Evolutionary conservation across 2,113 vertebrate genomes (phyloP), one percentile per base, ranked within the genome.

Genomic region (Phalacrocorax carbo): DNA sequence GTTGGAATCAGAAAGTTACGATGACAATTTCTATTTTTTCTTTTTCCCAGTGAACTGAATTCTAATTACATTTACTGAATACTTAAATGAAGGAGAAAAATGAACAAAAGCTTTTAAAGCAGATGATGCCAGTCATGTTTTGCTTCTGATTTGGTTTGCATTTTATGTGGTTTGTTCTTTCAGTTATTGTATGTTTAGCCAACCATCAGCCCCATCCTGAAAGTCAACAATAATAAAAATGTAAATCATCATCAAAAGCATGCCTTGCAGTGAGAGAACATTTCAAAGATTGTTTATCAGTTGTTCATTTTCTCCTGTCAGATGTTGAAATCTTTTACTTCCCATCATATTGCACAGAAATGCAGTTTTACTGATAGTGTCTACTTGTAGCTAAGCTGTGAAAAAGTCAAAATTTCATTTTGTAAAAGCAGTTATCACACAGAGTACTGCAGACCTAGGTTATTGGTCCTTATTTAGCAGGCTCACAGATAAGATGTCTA

Each of bases 391-490:
- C 97, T 96, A 96, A 97, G 95, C 97, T 97, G 95, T 92, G 98
- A 98, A 98, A 97, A 98, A 98, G 98, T 98, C 97, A 98, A 97
- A 98, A 98, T 98, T 98, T 98, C 98, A 98, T 98, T 98, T 98
- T 98, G 97, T 98, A 97, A 97, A 98, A 97, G 83, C 96, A 98
- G 98, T 98, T 98, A 98, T 98, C 97, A 95, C 94, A 95, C 96
- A 84, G 94, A 95, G 88, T 96, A 46, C 82, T 79, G 94, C 95
- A 93, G 96, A 96, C 93, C 92, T 93, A 94, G 95, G 96, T 98
- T 98, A 98, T 98, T 98, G 98, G 97, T 97, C 98, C 97, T 98
- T 97, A 98, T 98, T 98, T 98, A 98, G 96, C 92, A 86, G 91
- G 94, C 95, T 87, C n/a, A 81, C 91, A 98, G 98, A 98, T 98